Base-by-base conservation (phyloP, 2,797 vertebrate species). In the Eulemur albifrons region DNA sequence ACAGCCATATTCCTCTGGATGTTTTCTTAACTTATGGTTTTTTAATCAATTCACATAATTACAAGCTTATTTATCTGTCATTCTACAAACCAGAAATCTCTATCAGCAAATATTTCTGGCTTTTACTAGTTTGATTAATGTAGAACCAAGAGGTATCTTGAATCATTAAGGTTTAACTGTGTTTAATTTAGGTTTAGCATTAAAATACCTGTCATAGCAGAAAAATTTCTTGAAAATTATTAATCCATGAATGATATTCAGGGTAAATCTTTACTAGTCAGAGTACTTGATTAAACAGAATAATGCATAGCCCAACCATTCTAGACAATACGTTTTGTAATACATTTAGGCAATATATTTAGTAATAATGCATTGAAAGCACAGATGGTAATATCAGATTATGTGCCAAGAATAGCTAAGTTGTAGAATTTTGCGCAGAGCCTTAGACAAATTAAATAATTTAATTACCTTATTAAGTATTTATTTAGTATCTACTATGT, bases 271-370 rank as follows among this genome's bases (percentile, higher is more conserved):
- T 84, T 93, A 93, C 73, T 93, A 91, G 77, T 77, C 23, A 93
- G 86, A 80, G 17, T 95, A 93, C 63, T 94, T 95, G 72, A 97
- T 88, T 95, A 80, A 96, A 90, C 11, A 94, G 73, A 72, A 91
- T 72, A 95, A 94, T 50, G n/a, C 23, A 88, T 14, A 82, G 48
- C 35, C 32, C 18, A 67, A 50, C 25, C 30, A 85, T 92, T 82
- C 70, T 27, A 96, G 40, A 92, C 45, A 94, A 95, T 88, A 59
- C 14, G 76, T 67, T 90, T 95, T 92, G 54, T 57, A 57, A 57
- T 57, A 57, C 23, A 25, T 57, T 57, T 27, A 96, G 40, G 90
- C 52, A 94, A 92, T 88, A 59, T 9, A 83, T 67, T 96, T 77
- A 88, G 14, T 80, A 84, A 83, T 90, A 82, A 80, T 76, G 30